These are phyloP conservation scores for Leptodactylus fuscus DNA, from an alignment of 2,113 vertebrate genomes.

Conservation along the genomic window DNA sequence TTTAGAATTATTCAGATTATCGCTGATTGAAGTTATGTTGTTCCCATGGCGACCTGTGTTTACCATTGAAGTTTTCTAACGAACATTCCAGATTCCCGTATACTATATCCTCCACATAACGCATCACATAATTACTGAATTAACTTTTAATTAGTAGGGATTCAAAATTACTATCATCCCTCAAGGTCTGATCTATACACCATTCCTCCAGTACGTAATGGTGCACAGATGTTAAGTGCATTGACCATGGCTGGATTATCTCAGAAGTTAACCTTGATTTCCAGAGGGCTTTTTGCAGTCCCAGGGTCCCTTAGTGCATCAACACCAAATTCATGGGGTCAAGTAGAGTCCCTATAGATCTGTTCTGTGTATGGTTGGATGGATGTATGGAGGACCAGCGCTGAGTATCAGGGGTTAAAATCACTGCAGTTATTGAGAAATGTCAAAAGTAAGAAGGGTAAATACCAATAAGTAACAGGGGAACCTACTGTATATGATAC, in stretches of 20 bases:
- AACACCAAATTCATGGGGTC: not conserved
- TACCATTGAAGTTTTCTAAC: not conserved
- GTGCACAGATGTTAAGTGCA: conserved; percentile 20
- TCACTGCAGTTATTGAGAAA: not conserved
- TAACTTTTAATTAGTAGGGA: conserved; percentile 11
- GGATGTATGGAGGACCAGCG: not conserved
- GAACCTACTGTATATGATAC: no score
- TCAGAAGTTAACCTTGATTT: conserved; percentile 13
- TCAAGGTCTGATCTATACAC: conserved; percentile 23
- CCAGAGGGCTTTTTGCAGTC: not conserved
- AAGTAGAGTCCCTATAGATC: not conserved
- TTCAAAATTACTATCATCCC: conserved; percentile 31
- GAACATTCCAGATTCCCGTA: not conserved
- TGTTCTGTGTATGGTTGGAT: not conserved
- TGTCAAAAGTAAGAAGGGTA: no score
- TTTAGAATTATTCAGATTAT: not conserved
- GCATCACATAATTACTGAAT: not conserved
- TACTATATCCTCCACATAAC: not conserved
- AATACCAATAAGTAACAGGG: no score
- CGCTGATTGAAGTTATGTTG: not conserved
- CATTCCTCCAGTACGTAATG: not conserved
- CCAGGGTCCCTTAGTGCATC: conserved; percentile 4
- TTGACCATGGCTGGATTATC: conserved; percentile 19
- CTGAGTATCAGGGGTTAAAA: not conserved
- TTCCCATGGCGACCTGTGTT: not conserved